Evolutionary conservation across 2,888 invertebrate species (phyloP).

Genomic region (Eudasyphora cyanicolor): DNA sequence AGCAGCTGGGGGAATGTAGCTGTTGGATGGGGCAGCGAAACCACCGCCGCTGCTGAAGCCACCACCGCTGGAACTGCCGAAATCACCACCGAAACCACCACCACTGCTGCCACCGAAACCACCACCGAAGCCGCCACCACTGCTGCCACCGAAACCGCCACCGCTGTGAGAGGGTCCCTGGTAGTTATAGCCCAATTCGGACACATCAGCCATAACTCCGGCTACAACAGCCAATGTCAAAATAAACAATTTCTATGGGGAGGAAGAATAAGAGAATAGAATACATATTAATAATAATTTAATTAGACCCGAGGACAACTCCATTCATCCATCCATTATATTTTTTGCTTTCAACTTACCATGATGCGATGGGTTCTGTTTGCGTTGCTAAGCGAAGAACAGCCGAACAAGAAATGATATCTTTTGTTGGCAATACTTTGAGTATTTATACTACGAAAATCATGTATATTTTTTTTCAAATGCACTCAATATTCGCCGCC

Average conservation of each 20-base stretch:
- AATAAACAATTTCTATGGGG: conserved; percentile 53
- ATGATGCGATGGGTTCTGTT: too few species aligned
- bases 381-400: conserved; percentile 29
- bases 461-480: not conserved
- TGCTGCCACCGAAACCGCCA: conserved; percentile 6
- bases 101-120: conserved; percentile 13
- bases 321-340: not conserved
- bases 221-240: conserved; percentile 53
- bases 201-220: conserved; percentile 58
- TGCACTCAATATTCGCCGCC: too few species aligned
- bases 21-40: conserved; percentile 12
- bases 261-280: not conserved
- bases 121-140: conserved; percentile 12
- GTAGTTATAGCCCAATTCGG: conserved; percentile 59
- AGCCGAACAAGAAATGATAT: conserved; percentile 48
- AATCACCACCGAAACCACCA: not conserved
- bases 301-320: not conserved
- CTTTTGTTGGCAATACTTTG: conserved; percentile 5
- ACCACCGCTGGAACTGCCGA: not conserved
- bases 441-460: conserved; percentile 49
- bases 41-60: not conserved
- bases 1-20: conserved; percentile 36
- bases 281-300: too few species aligned
- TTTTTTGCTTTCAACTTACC: conserved; percentile 32
- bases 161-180: conserved; percentile 1